phyloP scores from a whole-genome alignment of 2,797 vertebrate genomes.

The Furcifer pardalis region DNA sequence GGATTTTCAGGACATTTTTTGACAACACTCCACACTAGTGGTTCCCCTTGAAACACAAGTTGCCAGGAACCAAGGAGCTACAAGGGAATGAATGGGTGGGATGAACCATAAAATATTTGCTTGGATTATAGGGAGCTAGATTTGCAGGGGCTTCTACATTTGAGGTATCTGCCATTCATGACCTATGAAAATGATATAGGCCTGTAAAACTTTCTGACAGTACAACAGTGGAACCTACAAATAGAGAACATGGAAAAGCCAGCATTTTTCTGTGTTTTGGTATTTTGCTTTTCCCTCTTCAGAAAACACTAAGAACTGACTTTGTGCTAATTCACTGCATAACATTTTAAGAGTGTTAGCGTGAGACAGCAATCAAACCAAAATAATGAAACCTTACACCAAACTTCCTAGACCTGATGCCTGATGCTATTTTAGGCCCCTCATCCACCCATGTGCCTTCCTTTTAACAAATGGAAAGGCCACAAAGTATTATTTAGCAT shows the following conservation, averaged over 20 bases:
- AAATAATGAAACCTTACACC: conserved; percentile 57
- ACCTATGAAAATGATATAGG: conserved; percentile 74
- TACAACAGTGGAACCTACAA: conserved; percentile 60
- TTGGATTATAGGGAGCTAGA: conserved; percentile 68
- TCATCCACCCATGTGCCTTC: neutral
- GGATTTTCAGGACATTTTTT: conserved; percentile 67
- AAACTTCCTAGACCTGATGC: neutral
- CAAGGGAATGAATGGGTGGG: conserved; percentile 61
- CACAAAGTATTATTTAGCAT: conserved; percentile 56
- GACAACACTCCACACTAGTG: conserved; percentile 68
- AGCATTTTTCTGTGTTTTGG: conserved; percentile 49
- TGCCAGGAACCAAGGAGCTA: conserved; percentile 61
- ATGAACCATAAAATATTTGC: conserved; percentile 59
- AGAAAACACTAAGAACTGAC: conserved; percentile 61
- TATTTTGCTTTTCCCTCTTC: conserved; percentile 54
- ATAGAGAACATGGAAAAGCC: conserved; percentile 61
- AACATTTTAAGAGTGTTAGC: conserved; percentile 62
- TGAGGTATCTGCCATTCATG: conserved; percentile 67
- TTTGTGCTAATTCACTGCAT: conserved; percentile 36
- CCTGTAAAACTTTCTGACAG: conserved; percentile 71
- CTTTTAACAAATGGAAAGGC: conserved; percentile 42
- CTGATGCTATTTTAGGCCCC: neutral
- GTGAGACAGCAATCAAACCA: conserved; percentile 12
- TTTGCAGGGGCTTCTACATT: conserved; percentile 73
- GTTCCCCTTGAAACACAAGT: conserved; percentile 67